Evolutionary conservation across 1,140 invertebrate species (phyloP), one percentile per base, ranked within the genome.

Genomic region (Drosophila mojavensis): DNA sequence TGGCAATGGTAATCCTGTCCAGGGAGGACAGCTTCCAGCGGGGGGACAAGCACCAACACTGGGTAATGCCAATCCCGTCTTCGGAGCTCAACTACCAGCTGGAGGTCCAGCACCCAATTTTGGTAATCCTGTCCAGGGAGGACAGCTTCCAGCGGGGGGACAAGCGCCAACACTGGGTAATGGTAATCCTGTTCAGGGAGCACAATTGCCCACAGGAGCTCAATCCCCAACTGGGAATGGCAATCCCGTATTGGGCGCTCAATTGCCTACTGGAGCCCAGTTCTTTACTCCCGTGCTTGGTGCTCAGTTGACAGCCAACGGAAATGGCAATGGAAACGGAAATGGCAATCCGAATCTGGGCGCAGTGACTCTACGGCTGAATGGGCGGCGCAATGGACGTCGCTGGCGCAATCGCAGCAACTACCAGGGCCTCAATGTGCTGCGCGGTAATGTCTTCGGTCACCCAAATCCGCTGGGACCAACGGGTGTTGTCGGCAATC

Each of bases 351-450:
- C 56, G 1, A 72, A 65, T 24, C 65, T 58, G 47, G 48, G 56
- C 13, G 41, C 43, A 5, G 68, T 56, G 15, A 68, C 64, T 6
- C 59, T 45, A 4, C 71, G 76, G 0, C 36, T 78, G 0, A 69
- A 53, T 24, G 17, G 24, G 7, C 62, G 73, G 1, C 73, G 67
- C 54, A 67, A 62, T 20, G 64, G 79, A 11, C 83, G 80, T 17
- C 70, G 28, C 0, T 17, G 17, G 15, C 63, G 68, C 7, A 88
- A 80, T 64, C 84, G 84, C 4, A 69, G 80, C 61, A 89, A 89
- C n/a, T 89, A 84, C 50, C 84, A 89, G n/a, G 84, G 84, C 3
- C 50, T 89, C 1, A 89, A 89, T 56, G 84, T 89, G 5, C 56
- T 89, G 3, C 63, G 54, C 10, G 84, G 84, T n/a, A 73, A 83